phyloP scores from a whole-genome alignment of 2,888 invertebrate species.

The Oscheius onirici region DNA sequence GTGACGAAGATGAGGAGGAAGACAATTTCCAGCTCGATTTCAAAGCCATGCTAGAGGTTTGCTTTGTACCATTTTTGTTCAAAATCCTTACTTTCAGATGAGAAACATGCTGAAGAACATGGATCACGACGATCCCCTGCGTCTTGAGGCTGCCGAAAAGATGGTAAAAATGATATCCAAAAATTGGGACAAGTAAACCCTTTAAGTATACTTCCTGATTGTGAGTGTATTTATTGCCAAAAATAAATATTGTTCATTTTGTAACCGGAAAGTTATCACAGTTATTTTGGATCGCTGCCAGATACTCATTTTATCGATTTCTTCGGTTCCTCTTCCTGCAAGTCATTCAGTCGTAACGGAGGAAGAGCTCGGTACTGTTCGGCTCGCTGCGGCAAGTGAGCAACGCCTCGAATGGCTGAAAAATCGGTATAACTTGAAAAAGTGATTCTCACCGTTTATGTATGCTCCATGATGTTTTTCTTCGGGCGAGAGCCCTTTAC shows the following conservation, averaged over 20 bases:
- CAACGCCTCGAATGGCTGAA: slow-evolving; percentile 26
- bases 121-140: neutral
- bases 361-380: slow-evolving; percentile 28
- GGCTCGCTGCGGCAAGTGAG: slow-evolving; percentile 12
- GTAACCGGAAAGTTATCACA: neutral
- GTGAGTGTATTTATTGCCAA: too few species aligned
- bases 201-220: neutral
- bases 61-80: too few species aligned
- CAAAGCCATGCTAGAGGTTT: too few species aligned
- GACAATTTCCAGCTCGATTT: too few species aligned
- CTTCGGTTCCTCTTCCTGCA: too few species aligned
- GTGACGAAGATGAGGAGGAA: too few species aligned
- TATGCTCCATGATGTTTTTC: slow-evolving; percentile 13
- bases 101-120: slow-evolving; percentile 5
- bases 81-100: neutral
- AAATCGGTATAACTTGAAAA: too few species aligned
- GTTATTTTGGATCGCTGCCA: neutral
- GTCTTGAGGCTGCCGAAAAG: neutral
- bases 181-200: neutral
- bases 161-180: neutral
- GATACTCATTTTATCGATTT: neutral
- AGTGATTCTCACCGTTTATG: slow-evolving; percentile 11
- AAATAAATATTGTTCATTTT: too few species aligned
- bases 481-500: neutral
- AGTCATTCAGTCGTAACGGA: neutral